A percentile compares a stretch with the other conserved stretches of the same genome.
Evolutionary conservation across 2,113 vertebrate species (phyloP).

Genomic region (Corynorhinus townsendii): DNA sequence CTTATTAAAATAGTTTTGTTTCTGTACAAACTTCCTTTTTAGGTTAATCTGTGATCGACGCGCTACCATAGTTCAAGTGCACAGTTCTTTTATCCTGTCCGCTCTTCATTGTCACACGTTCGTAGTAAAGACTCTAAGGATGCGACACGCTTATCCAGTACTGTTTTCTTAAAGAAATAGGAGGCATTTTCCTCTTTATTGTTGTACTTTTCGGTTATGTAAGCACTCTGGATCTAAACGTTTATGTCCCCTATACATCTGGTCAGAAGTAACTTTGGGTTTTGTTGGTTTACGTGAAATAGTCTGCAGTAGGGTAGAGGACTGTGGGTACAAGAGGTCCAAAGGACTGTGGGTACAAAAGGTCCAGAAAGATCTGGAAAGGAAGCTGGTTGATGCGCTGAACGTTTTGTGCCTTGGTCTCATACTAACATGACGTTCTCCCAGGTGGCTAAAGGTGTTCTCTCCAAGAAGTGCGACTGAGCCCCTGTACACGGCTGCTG

Average conservation of each 20-base stretch:
- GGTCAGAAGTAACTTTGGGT: slow-evolving; percentile 76
- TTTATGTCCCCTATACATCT: slow-evolving; percentile 61
- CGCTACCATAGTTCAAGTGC: slow-evolving; percentile 47
- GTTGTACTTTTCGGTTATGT: slow-evolving; percentile 67
- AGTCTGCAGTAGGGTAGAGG: slow-evolving; percentile 67
- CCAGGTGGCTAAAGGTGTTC: slow-evolving; percentile 59
- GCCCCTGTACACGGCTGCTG: slow-evolving; percentile 70
- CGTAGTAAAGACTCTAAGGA: slow-evolving; percentile 71
- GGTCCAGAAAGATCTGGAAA: slow-evolving; percentile 81
- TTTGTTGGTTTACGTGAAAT: slow-evolving; percentile 73
- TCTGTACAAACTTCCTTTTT: slow-evolving; percentile 59
- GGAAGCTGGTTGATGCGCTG: slow-evolving; percentile 85
- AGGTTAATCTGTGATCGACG: slow-evolving; percentile 55
- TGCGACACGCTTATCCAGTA: slow-evolving; percentile 60
- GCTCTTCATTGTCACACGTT: slow-evolving; percentile 57
- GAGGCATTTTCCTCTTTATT: slow-evolving; percentile 77
- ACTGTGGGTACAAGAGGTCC: slow-evolving; percentile 78
- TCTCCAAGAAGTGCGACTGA: slow-evolving; percentile 61
- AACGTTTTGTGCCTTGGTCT: slow-evolving; percentile 88
- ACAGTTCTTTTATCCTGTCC: slow-evolving; percentile 15
- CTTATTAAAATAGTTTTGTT: slow-evolving; percentile 45
- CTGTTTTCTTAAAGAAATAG: slow-evolving; percentile 75
- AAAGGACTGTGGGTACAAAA: slow-evolving; percentile 77
- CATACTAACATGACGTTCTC: slow-evolving; percentile 79
- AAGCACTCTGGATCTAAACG: slow-evolving; percentile 60